A percentile compares a stretch with the other conserved stretches of the same genome.
These are phyloP conservation scores for Charaxes varanes DNA, from an alignment of 1,140 invertebrate species.

Conservation along the genomic window DNA sequence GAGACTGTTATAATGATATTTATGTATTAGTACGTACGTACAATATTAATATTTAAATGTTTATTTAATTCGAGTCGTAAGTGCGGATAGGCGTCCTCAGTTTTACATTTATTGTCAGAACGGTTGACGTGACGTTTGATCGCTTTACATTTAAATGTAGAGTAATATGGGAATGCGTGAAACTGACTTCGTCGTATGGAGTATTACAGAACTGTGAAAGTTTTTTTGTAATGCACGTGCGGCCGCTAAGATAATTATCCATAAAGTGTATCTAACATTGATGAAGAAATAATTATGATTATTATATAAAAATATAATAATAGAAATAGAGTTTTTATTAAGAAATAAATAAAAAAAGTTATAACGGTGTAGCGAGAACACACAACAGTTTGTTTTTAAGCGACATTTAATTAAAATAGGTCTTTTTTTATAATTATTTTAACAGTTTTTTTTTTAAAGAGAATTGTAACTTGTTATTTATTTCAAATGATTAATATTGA, in stretches of 20 bases:
- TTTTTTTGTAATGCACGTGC: conserved; percentile 33
- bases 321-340: conserved; percentile 71
- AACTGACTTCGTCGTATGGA: conserved; percentile 30
- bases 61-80: conserved; percentile 68
- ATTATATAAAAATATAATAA: conserved; percentile 71
- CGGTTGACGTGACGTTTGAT: conserved; percentile 23
- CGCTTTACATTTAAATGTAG: conserved; percentile 30
- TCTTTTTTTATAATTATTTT: conserved; percentile 66
- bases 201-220: conserved; percentile 32
- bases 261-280: conserved; percentile 65
- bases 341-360: conserved; percentile 66
- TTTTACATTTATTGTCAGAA: conserved; percentile 28
- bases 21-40: conserved; percentile 67
- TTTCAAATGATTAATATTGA: conserved; percentile 73
- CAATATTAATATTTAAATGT: conserved; percentile 64
- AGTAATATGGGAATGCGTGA: conserved; percentile 38
- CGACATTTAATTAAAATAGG: conserved; percentile 49
- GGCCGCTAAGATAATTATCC: conserved; percentile 49
- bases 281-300: conserved; percentile 65
- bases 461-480: conserved; percentile 72
- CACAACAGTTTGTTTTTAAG: conserved; percentile 53
- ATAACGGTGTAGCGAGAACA: conserved; percentile 59
- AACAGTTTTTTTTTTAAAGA: conserved; percentile 66
- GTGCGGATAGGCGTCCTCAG: conserved; percentile 37
- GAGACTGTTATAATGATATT: conserved; percentile 69